Evolutionary conservation across 2,888 invertebrate species (phyloP), one percentile per base, ranked within the genome.

Genomic region (Agrotis ipsilon): DNA sequence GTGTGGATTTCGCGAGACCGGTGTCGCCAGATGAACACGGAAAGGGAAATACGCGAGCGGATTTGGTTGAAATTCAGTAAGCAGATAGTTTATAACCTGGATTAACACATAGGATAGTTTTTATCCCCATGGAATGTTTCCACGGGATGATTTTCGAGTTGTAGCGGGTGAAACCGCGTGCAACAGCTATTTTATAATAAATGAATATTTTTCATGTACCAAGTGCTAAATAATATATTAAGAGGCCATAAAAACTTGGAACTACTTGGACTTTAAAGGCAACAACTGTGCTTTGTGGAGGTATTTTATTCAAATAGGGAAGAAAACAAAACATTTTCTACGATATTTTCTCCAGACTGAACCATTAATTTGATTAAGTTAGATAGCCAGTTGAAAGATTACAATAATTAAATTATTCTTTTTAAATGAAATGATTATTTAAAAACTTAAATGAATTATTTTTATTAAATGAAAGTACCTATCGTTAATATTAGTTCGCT

Each of bases 281-380:
- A 32, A 32, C 32, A 32, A 32, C 32, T 32, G 32, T 32, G 32
- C 32, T 32, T 13, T 3, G 39, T 59, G n/a, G 16, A 43, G 14
- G 7, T 2, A 57, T 13, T 54, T 54, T 32, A 32, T 1, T 43
- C 18, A 19, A 43, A 21, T 21, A 43, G 16, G 16, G 11, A 32
- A n/a, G 4, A 27, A 58, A n/a, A 54, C 1, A 1, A 49, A 32
- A n/a, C n/a, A 16, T 57, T 61, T n/a, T 73, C 32, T 16, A 14
- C 32, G 14, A 14, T 5, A 14, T 52, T 49, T 43, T 45, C 24
- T 59, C 43, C 58, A 52, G 58, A 52, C 16, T 27, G 6, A 49
- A 55, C 24, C 13, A 57, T 72, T 65, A 21, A 14, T 11, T 61
- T 60, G 6, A 60, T 19, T 48, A 16, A 48, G 49, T 60, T 39